Evolutionary conservation across 1,140 invertebrate species (phyloP).

Genomic region (Hyles vespertilio): DNA sequence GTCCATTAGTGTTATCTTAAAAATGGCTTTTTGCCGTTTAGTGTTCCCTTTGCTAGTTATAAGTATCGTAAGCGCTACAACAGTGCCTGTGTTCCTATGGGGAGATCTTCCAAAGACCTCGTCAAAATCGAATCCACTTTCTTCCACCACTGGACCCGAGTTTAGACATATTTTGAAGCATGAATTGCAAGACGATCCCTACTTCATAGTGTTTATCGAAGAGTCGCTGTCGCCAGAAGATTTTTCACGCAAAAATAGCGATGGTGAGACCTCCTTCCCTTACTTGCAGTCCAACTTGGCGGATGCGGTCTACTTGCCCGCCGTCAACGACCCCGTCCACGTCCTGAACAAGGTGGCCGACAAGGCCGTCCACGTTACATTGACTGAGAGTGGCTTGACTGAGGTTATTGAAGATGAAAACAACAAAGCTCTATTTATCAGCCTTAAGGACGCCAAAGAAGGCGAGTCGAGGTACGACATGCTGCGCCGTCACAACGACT

Average conservation of each 20-base stretch:
- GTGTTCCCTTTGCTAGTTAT: slow-evolving; percentile 58
- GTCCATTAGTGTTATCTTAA: slow-evolving; percentile 52
- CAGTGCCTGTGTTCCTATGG: slow-evolving; percentile 65
- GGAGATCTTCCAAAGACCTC: slow-evolving; percentile 43
- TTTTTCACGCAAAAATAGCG: slow-evolving; percentile 53
- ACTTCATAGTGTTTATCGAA: slow-evolving; percentile 62
- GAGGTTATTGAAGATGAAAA: slow-evolving; percentile 47
- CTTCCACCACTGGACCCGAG: slow-evolving; percentile 30
- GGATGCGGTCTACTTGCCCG: slow-evolving; percentile 46
- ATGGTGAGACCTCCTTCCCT: slow-evolving; percentile 53
- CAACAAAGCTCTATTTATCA: slow-evolving; percentile 58
- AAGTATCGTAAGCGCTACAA: slow-evolving; percentile 45
- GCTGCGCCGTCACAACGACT: slow-evolving; percentile 62
- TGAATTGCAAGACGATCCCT: slow-evolving; percentile 40
- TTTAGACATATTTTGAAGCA: slow-evolving; percentile 43
- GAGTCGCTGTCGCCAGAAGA: slow-evolving; percentile 70
- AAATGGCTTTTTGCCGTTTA: slow-evolving; percentile 65
- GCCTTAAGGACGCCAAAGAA: slow-evolving; percentile 60
- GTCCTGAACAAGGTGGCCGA: slow-evolving; percentile 50
- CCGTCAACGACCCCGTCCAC: slow-evolving; percentile 46
- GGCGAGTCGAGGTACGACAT: slow-evolving; percentile 56
- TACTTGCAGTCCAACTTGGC: slow-evolving; percentile 50
- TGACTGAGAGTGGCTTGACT: slow-evolving; percentile 57
- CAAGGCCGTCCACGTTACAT: slow-evolving; percentile 45
- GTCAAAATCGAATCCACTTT: slow-evolving; percentile 46